Base-by-base conservation (phyloP, 2,113 vertebrate species). In the Cottus gobio region DNA sequence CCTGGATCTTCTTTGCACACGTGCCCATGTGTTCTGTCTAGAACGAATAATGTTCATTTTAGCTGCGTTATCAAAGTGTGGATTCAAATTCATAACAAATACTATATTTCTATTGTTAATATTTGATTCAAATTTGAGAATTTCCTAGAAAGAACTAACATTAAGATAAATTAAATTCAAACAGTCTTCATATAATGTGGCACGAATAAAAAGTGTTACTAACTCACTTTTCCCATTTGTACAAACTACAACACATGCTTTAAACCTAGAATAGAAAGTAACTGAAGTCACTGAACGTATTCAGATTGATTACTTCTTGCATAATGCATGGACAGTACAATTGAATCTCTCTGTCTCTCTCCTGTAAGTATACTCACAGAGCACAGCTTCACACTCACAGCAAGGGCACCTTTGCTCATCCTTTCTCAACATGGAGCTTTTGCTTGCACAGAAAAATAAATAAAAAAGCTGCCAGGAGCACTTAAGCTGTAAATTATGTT, bases 401-500 rank as follows among this genome's bases (percentile, higher is more conserved):
- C 52, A 42, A 65, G 42, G 10, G 36, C 13, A 56, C 6, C 65
- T 76, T 39, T 63, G 36, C 39, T 73, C n/a, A 63, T 54, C 56
- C 34, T 62, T n/a, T 69, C 64, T 34, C 5, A 74, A 54, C 50
- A 56, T 69, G 42, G 9, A 39, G 34, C 42, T 26, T 44, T 57
- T 24, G n/a, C 37, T 31, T 6, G 30, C 46, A 71, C 4, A 71
- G 50, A 66, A 5, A 56, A 26, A 24, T 5, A 11, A 54, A 54
- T n/a, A 26, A 56, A 54, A 67, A 50, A 36, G 31, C 39, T 63
- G 30, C 46, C 31, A 36, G 15, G 34, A 31, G 31, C 48, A 46
- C 15, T 64, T 15, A 9, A 34, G 52, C 30, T 36, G 20, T 46
- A 69, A 79, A 76, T 75, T 10, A 54, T 34, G 20, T 68, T 71